A percentile compares a stretch with the other conserved stretches of the same genome.
phyloP scores from a whole-genome alignment of 2,797 vertebrate species.

The Acipenser oxyrinchus region DNA sequence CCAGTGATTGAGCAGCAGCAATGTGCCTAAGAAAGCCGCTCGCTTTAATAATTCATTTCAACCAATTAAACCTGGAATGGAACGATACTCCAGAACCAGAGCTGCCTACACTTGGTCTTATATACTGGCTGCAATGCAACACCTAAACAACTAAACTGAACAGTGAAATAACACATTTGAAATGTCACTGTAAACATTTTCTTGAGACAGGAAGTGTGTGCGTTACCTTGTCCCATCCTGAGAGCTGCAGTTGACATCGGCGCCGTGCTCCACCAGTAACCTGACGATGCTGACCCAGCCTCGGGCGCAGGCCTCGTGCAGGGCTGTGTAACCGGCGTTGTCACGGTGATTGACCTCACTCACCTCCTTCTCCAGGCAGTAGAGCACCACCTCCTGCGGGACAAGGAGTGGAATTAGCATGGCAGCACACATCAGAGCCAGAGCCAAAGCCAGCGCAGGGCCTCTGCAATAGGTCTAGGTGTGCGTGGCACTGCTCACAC shows the following conservation, averaged over 20 bases:
- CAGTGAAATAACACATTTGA: no score
- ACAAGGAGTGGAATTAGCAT: background rate
- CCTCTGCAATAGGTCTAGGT: background rate
- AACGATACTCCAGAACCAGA: no score
- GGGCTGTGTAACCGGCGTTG: constrained; percentile 92
- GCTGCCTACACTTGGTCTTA: no score
- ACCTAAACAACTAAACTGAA: no score
- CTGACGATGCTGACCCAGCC: constrained; percentile 91
- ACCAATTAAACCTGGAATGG: no score
- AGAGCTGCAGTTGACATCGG: constrained; percentile 93
- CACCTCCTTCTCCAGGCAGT: constrained; percentile 90
- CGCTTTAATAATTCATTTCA: no score
- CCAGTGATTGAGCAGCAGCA: no score
- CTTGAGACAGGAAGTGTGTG: background rate
- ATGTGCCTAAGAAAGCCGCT: no score
- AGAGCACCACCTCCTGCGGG: constrained; percentile 85
- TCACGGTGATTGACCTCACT: constrained; percentile 91
- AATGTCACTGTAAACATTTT: background rate
- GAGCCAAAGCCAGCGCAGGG: background rate
- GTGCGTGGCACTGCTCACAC: background rate
- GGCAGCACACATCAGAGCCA: background rate
- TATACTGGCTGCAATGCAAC: no score
- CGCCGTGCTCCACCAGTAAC: constrained; percentile 83
- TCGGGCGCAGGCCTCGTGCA: constrained; percentile 88
- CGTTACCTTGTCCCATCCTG: constrained; percentile 90